phyloP scores from a whole-genome alignment of 2,888 invertebrate genomes.

The Scaeva pyrastri region DNA sequence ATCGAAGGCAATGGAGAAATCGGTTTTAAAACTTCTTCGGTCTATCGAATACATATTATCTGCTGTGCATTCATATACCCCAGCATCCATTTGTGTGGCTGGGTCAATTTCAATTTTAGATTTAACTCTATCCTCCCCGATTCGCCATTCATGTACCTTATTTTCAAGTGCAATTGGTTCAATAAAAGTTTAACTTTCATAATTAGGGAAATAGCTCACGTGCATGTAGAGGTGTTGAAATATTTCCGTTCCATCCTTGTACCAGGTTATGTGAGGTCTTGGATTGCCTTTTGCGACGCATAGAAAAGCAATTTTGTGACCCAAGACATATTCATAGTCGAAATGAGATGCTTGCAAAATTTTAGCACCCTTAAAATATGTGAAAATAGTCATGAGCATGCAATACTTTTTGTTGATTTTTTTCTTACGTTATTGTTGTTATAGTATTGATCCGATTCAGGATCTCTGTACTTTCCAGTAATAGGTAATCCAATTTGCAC shows the following conservation, averaged over 20 bases:
- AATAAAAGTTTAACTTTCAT: not conserved
- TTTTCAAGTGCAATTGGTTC: not conserved
- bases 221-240: constrained; percentile 95
- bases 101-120: constrained; percentile 97
- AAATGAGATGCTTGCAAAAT: constrained; percentile 95
- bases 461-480: constrained; percentile 94
- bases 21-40: constrained; percentile 95
- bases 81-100: constrained; percentile 97
- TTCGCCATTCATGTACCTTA: constrained; percentile 95
- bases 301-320: constrained; percentile 96
- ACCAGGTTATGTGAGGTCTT: constrained; percentile 97
- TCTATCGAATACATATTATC: constrained; percentile 97
- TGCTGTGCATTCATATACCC: constrained; percentile 97
- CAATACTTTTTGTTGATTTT: not conserved
- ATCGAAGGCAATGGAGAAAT: constrained; percentile 96
- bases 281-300: constrained; percentile 96
- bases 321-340: constrained; percentile 96
- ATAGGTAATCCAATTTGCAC: constrained; percentile 94
- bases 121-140: constrained; percentile 92
- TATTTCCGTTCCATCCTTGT: constrained; percentile 96
- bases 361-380: constrained; percentile 90
- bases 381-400: not conserved
- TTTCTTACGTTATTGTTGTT: constrained; percentile 90
- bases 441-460: constrained; percentile 95
- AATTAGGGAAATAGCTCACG: constrained; percentile 84